phyloP scores from a whole-genome alignment of 2,113 vertebrate species.

The Sarotherodon lohbergeri region DNA sequence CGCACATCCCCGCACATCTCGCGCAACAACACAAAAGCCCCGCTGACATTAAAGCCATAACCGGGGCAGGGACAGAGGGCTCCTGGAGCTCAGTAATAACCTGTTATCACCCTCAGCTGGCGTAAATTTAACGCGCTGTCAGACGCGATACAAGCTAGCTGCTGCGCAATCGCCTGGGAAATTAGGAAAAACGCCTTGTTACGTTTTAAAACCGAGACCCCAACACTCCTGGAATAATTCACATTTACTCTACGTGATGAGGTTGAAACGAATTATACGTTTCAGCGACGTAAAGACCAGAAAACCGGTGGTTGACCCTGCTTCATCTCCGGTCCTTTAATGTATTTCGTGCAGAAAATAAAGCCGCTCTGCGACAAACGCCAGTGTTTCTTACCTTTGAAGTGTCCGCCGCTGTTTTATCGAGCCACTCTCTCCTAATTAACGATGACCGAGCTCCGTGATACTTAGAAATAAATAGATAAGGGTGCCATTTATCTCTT shows the following conservation, averaged over 20 bases:
- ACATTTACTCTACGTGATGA: background rate
- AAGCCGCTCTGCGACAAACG: background rate
- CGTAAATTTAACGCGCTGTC: background rate
- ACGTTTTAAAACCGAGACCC: background rate
- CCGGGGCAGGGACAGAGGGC: background rate
- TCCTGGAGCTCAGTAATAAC: background rate
- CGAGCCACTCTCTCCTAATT: background rate
- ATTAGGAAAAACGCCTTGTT: background rate
- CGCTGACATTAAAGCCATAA: background rate
- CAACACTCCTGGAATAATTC: background rate
- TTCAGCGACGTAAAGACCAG: background rate
- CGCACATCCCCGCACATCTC: conserved; percentile 9
- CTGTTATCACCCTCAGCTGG: background rate
- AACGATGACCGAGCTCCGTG: background rate
- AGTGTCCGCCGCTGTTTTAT: background rate
- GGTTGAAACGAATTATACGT: background rate
- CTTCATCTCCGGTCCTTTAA: conserved; percentile 10
- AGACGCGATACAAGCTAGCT: conserved; percentile 13
- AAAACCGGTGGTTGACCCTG: background rate
- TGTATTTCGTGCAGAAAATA: background rate
- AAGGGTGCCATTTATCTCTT: conserved; percentile 40
- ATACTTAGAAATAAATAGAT: conserved; percentile 15
- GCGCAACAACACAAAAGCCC: background rate
- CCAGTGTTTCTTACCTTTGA: conserved; percentile 15
- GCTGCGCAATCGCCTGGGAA: background rate